These are phyloP conservation scores for Monoplex corrugatus DNA, from an alignment of 2,888 invertebrate genomes.

Conservation along the genomic window DNA sequence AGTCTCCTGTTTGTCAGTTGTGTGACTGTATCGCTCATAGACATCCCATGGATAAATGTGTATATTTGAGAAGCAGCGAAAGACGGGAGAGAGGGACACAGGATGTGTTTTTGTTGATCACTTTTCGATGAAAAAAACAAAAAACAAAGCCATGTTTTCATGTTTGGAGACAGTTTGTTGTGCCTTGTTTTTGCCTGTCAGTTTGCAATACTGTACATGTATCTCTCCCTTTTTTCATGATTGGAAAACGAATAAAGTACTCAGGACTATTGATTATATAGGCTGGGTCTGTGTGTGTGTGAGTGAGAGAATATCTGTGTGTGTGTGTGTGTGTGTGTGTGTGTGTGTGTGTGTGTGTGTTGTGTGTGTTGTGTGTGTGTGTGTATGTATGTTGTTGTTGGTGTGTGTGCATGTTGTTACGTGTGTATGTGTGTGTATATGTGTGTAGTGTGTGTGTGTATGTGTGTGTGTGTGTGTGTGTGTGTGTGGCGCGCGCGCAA, in stretches of 20 bases:
- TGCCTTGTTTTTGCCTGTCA: background rate
- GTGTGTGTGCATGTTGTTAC: background rate
- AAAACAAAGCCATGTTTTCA: too few species aligned
- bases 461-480: background rate
- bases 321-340: background rate
- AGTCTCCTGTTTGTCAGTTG: too few species aligned
- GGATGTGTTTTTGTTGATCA: too few species aligned
- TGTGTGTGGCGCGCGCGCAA: background rate
- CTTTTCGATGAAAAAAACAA: too few species aligned
- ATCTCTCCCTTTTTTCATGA: background rate
- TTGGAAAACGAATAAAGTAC: slow-evolving; percentile 39
- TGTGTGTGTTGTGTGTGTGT: background rate
- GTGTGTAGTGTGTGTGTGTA: background rate
- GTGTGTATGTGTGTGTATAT: background rate
- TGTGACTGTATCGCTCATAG: too few species aligned
- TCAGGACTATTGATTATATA: background rate
- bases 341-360: background rate
- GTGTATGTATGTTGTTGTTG: background rate
- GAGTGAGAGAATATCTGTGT: too few species aligned
- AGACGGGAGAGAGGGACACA: too few species aligned
- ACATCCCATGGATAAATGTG: too few species aligned
- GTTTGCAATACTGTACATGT: slow-evolving; percentile 19
- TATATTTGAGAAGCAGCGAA: too few species aligned
- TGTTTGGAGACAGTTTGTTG: too few species aligned
- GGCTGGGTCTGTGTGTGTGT: too few species aligned